A percentile compares a stretch with the other conserved stretches of the same genome.
Evolutionary conservation across 2,797 vertebrate genomes (phyloP).

Genomic region (Gastrophryne carolinensis): DNA sequence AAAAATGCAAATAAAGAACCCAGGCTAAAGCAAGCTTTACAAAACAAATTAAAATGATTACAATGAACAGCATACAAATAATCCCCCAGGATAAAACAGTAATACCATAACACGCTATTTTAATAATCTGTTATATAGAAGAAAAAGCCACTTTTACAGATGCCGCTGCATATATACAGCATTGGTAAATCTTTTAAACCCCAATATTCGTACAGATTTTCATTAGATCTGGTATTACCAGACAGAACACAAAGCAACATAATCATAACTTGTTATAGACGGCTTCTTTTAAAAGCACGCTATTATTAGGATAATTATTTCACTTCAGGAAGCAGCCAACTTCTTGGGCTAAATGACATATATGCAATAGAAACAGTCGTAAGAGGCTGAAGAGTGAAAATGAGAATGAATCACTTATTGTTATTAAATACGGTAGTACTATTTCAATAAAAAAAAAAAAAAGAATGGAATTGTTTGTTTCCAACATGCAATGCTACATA

Average conservation of each 20-base stretch:
- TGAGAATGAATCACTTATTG: too few species aligned
- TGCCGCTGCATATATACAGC: not conserved
- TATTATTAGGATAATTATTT: too few species aligned
- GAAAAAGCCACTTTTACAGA: not conserved
- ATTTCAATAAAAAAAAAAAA: too few species aligned
- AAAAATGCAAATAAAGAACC: not conserved
- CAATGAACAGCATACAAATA: not conserved
- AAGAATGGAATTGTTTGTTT: too few species aligned
- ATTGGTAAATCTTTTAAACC: not conserved
- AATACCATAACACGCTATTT: not conserved
- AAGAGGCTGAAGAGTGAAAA: too few species aligned
- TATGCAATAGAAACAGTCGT: too few species aligned
- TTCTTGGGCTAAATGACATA: too few species aligned
- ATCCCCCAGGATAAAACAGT: constrained; percentile 5
- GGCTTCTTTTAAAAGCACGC: not conserved
- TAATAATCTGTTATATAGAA: not conserved
- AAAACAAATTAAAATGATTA: constrained; percentile 16
- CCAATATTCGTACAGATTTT: not conserved
- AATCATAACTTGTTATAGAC: not conserved
- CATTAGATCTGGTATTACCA: not conserved
- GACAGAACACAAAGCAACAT: not conserved
- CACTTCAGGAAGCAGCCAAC: too few species aligned
- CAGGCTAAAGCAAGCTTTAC: not conserved
- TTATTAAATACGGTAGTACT: too few species aligned
- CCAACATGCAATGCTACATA: too few species aligned